Base-by-base conservation (phyloP, 2,888 invertebrate genomes). In the Oscheius myriophilus region DNA sequence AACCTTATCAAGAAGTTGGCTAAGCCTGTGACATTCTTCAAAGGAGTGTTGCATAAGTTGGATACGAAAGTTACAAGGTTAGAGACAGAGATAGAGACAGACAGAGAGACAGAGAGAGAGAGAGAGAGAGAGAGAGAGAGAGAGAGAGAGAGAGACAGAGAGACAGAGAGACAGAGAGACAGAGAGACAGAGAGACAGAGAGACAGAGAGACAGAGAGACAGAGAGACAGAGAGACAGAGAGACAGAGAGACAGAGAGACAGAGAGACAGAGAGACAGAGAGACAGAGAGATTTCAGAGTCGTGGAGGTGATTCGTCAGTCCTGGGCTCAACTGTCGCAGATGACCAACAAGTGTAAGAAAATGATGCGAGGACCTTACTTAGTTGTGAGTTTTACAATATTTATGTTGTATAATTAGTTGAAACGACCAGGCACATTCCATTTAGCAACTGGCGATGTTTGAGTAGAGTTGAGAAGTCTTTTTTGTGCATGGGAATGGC, bases 1-100 rank as follows among this genome's bases (percentile, higher is more conserved):
- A 46, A 23, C 6, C 57, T 76, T 12, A 63, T 76, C 1, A 18
- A 45, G 18, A 75, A 73, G 55, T 64, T 77, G 49, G 61, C 77
- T 11, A 67, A 71, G 21, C 77, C 77, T 11, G 69, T 75, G 70
- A 75, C 72, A 39, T 69, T 64, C 43, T 70, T 75, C 53, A 72
- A 70, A 52, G 51, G 43, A 21, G 68, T 73, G 72, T 33, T 77
- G 18, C 23, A 58, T 16, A 59, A 52, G 16, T 33, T 75, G 45
- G 76, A 76, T 64, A 67, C 69, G 49, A 74, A 71, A 46, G 64
- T 71, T 52, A 76, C 70, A 42, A 72, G 67, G 70, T 64, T 43
- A 6, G 49, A 6, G n/a, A n/a, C n/a, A n/a, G n/a, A n/a, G n/a
- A n/a, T n/a, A n/a, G n/a, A n/a, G n/a, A n/a, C n/a, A n/a, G n/a